Conservation (phyloP, 2,888 invertebrate species). For the Danaus chrysippus region DNA sequence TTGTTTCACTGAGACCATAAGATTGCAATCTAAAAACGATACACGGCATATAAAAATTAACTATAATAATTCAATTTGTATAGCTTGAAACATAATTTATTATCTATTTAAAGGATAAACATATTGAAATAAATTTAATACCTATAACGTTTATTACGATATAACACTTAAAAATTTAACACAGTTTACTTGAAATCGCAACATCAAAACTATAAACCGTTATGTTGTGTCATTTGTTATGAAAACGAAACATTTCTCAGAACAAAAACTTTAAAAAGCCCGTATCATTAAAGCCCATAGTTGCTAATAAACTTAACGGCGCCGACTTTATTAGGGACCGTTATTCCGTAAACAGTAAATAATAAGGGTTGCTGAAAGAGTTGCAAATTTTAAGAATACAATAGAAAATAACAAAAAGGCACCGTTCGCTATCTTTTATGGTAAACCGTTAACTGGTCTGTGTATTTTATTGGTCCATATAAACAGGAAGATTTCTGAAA, state of each 20-base stretch:
- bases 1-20: neutral
- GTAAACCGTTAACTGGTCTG: slow-evolving; percentile 33
- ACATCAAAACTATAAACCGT: no score
- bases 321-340: slow-evolving; percentile 47
- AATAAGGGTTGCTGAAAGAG: slow-evolving; percentile 38
- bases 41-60: neutral
- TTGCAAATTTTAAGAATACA: slow-evolving; percentile 45
- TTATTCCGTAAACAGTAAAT: slow-evolving; percentile 29
- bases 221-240: no score
- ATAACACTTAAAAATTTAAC: no score
- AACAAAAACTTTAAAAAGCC: slow-evolving; percentile 16
- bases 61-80: no score
- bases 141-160: no score
- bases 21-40: neutral
- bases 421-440: slow-evolving; percentile 30
- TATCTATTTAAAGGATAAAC: no score
- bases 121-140: no score
- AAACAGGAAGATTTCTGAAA: slow-evolving; percentile 39
- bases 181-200: no score
- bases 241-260: slow-evolving; percentile 3
- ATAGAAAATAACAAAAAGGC: slow-evolving; percentile 30
- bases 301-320: slow-evolving; percentile 38
- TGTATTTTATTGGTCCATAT: slow-evolving; percentile 56
- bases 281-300: slow-evolving; percentile 26
- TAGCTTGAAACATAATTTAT: no score